These are phyloP conservation scores for Ailuropoda melanoleuca DNA, from an alignment of 2,113 vertebrate species.

Conservation along the genomic window DNA sequence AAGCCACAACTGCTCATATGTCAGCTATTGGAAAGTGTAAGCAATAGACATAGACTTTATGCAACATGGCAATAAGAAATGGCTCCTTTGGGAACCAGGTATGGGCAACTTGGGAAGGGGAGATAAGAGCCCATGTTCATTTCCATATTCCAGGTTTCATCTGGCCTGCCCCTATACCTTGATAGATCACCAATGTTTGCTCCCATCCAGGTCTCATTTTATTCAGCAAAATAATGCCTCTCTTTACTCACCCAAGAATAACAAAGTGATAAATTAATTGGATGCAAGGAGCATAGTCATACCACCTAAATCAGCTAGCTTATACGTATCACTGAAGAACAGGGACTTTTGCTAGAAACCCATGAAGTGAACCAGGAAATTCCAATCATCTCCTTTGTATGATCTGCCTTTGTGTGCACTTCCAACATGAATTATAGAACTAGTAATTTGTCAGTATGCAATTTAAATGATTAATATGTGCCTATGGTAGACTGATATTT, in stretches of 20 bases:
- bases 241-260: neutral
- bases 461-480: conserved; percentile 57
- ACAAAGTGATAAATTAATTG: conserved; percentile 32
- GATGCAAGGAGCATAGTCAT: neutral
- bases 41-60: neutral
- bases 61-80: neutral
- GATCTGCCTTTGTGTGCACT: neutral
- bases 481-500: neutral
- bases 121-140: neutral
- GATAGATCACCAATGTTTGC: conserved; percentile 20
- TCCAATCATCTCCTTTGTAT: neutral
- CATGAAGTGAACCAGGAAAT: conserved; percentile 52
- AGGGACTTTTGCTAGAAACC: conserved; percentile 39
- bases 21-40: neutral
- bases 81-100: neutral
- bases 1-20: neutral
- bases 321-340: conserved; percentile 51
- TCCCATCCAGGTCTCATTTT: conserved; percentile 20
- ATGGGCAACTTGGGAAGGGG: neutral
- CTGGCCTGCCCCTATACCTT: neutral
- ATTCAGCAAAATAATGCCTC: conserved; percentile 28
- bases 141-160: neutral
- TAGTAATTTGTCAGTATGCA: conserved; percentile 32
- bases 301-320: neutral
- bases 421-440: neutral